Conservation (phyloP, 2,113 vertebrate species). For the Dendropsophus ebraccatus region DNA sequence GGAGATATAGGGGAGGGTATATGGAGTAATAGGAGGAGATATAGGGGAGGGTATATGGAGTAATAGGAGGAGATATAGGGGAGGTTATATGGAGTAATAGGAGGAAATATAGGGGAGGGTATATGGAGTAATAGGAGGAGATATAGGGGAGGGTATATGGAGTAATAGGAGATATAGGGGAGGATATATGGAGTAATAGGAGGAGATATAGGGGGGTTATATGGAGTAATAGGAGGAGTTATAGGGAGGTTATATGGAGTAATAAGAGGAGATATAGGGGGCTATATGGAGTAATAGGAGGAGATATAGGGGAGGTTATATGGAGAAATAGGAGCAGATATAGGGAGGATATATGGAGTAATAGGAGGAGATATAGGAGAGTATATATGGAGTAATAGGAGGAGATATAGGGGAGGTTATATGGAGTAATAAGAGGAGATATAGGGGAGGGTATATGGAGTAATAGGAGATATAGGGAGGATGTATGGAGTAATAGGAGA, state of each 20-base stretch:
- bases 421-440: not conserved
- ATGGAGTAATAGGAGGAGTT: not conserved
- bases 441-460: not conserved
- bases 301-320: too few relatives aligned
- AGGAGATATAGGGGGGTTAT: not conserved
- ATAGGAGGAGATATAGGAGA: not conserved
- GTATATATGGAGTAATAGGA: not conserved
- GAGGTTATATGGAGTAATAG: conserved; percentile 10
- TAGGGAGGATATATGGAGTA: not conserved
- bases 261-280: not conserved
- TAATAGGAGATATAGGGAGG: not conserved
- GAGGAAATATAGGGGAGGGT: not conserved
- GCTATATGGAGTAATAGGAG: not conserved
- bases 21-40: not conserved
- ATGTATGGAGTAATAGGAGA: not conserved
- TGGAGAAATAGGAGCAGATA: not conserved
- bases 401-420: not conserved
- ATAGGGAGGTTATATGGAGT: not conserved
- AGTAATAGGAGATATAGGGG: not conserved
- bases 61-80: not conserved
- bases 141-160: not conserved
- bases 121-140: not conserved
- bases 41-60: not conserved
- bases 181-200: not conserved
- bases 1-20: not conserved